phyloP scores from a whole-genome alignment of 2,888 invertebrate genomes.

The Aphidoletes aphidimyza region DNA sequence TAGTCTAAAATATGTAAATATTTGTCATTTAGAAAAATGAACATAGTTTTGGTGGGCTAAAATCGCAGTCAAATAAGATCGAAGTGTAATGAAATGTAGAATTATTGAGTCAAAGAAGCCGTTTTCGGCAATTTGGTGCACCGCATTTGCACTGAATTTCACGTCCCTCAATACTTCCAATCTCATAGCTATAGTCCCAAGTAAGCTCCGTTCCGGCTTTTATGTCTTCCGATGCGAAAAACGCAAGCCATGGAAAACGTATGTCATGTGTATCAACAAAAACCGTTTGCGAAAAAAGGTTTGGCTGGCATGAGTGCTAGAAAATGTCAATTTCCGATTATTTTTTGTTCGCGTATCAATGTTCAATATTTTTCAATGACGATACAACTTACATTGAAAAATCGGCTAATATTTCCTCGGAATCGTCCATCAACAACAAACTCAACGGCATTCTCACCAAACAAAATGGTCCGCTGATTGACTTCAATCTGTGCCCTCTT shows the following conservation, averaged over 20 bases:
- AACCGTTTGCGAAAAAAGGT: background rate
- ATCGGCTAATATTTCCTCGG: conserved; percentile 25
- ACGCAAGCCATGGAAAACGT: background rate
- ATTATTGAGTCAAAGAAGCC: background rate
- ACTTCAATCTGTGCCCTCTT: background rate
- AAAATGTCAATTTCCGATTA: background rate
- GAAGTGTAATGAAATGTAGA: background rate
- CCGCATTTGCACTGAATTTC: background rate
- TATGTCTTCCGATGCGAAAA: background rate
- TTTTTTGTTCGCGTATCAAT: background rate
- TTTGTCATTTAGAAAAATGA: too few relatives aligned
- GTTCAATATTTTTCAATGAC: background rate
- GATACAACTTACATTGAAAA: conserved; percentile 13
- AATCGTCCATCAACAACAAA: background rate
- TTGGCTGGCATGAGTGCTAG: conserved; percentile 30
- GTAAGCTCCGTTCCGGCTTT: background rate
- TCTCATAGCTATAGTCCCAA: background rate
- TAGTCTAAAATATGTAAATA: too few relatives aligned
- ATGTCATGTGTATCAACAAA: conserved; percentile 21
- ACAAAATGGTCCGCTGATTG: background rate
- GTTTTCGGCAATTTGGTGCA: background rate
- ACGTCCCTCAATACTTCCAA: background rate
- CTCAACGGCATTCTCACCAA: background rate
- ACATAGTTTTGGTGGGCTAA: too few relatives aligned
- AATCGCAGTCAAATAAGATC: too few relatives aligned